Conservation (phyloP, 2,113 vertebrate species). For the Psophia crepitans region DNA sequence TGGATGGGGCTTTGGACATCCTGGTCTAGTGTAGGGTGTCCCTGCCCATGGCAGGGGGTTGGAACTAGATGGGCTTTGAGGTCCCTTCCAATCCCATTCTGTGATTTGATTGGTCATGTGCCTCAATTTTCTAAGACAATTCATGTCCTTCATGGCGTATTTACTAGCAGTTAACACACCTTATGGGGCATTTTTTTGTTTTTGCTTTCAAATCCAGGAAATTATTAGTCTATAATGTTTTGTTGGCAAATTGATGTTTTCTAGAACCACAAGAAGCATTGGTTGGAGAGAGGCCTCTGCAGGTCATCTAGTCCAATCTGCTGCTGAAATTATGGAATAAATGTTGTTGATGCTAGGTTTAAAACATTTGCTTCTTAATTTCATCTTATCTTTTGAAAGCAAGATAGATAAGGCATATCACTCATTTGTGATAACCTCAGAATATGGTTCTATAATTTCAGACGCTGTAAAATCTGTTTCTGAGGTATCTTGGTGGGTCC, state of each 20-base stretch:
- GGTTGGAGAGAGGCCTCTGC: background rate
- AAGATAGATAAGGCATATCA: background rate
- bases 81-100: background rate
- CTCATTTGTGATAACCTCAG: background rate
- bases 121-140: background rate
- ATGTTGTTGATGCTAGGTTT: background rate
- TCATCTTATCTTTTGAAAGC: background rate
- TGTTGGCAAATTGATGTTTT: background rate
- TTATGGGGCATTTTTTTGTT: background rate
- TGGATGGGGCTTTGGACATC: background rate
- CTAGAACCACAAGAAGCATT: background rate
- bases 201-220: background rate
- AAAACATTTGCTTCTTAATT: background rate
- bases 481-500: conserved; percentile 77
- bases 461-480: conserved; percentile 76
- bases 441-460: conserved; percentile 54
- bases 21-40: background rate
- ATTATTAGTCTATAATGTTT: background rate
- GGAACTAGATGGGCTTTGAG: background rate
- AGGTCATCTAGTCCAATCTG: background rate
- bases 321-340: background rate
- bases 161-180: background rate
- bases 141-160: background rate
- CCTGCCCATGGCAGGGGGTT: background rate
- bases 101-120: background rate